Percentiles rank a stretch among this genome's conserved stretches.
These are phyloP conservation scores for Trachymyrmex septentrionalis DNA, from an alignment of 1,140 invertebrate genomes.

Conservation along the genomic window DNA sequence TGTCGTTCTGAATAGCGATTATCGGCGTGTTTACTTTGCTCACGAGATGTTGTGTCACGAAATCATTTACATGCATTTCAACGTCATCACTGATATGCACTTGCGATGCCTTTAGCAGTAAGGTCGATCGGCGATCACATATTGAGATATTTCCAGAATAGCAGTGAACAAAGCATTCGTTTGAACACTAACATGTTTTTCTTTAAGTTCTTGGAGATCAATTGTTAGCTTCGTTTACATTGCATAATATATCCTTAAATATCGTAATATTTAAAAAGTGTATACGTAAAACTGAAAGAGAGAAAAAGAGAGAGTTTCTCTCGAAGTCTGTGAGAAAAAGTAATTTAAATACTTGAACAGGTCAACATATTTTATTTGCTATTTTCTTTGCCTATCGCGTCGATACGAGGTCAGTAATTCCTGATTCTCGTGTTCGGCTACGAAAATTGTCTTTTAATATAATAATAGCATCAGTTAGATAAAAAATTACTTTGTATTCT, in stretches of 20 bases:
- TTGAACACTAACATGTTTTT: neutral
- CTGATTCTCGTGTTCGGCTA: no score
- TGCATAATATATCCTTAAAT: neutral
- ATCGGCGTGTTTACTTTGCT: constrained; percentile 22
- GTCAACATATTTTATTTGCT: no score
- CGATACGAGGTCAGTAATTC: no score
- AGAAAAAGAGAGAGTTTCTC: neutral
- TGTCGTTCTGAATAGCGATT: neutral
- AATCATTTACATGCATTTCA: constrained; percentile 40
- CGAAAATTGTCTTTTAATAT: no score
- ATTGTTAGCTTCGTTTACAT: neutral
- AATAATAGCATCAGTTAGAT: no score
- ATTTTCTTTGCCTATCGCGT: no score
- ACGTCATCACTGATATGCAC: constrained; percentile 22
- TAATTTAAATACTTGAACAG: no score
- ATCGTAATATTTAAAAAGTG: neutral
- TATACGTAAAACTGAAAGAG: neutral
- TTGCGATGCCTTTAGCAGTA: neutral
- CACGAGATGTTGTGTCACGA: neutral
- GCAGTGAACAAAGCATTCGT: neutral
- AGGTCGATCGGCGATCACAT: constrained; percentile 10
- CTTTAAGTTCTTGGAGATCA: neutral
- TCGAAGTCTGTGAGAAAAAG: neutral
- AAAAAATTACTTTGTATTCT: no score
- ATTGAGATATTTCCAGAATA: neutral